These are phyloP conservation scores for Drosophila kanapiae DNA, from an alignment of 1,140 invertebrate genomes.

Conservation along the genomic window DNA sequence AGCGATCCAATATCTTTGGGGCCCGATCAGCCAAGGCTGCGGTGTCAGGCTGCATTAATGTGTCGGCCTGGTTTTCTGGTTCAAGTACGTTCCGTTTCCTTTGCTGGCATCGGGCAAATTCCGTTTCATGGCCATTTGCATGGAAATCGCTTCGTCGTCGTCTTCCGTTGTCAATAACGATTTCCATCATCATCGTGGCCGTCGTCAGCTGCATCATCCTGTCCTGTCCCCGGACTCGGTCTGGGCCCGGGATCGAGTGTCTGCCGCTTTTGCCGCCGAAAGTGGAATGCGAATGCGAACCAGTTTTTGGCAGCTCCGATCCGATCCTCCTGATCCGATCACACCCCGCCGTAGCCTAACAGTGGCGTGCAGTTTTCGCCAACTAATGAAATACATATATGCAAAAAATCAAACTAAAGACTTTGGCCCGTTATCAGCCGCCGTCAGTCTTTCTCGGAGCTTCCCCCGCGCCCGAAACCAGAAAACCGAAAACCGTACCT, in stretches of 20 bases:
- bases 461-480: constrained; percentile 36
- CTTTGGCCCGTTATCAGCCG: constrained; percentile 70
- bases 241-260: constrained; percentile 37
- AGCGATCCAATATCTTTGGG: constrained; percentile 32
- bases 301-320: constrained; percentile 54
- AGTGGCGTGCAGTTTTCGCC: constrained; percentile 76
- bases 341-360: constrained; percentile 2
- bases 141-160: constrained; percentile 70
- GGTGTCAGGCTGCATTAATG: constrained; percentile 81
- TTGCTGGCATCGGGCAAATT: constrained; percentile 60
- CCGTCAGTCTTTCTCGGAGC: constrained; percentile 50
- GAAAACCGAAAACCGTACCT: constrained; percentile 33
- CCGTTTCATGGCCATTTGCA: constrained; percentile 83
- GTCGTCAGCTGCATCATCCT: constrained; percentile 59
- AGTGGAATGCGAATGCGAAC: constrained; percentile 68
- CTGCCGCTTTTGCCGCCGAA: constrained; percentile 51
- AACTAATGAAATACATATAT: constrained; percentile 83
- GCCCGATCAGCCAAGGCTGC: constrained; percentile 72
- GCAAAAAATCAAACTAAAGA: constrained; percentile 71
- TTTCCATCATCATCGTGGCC: constrained; percentile 68
- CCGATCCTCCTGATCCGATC: constrained; percentile 26
- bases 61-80: constrained; percentile 80
- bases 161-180: constrained; percentile 84
- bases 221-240: constrained; percentile 35
- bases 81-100: constrained; percentile 82